Base-by-base conservation (phyloP, 2,888 invertebrate species). In the Sminthurides aquaticus region DNA sequence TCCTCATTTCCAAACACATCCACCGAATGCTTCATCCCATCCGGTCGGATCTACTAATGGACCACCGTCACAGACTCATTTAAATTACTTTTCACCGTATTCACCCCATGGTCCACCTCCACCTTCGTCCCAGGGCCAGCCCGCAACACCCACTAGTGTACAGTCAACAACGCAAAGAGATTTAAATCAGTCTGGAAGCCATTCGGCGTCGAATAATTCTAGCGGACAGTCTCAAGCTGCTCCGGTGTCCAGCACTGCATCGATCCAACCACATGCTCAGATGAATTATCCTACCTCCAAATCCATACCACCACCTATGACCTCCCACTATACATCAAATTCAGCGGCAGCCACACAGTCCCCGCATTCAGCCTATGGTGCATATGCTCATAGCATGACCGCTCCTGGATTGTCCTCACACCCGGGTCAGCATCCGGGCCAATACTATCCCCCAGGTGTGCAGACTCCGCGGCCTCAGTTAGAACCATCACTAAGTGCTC, bases 391-490 rank as follows among this genome's bases (percentile, higher is more conserved):
- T 52, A 52, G 64, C 24, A 8, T 58, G 43, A 18, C 43, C 2
- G 24, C 22, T 27, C 28, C 28, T 34, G 49, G 24, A 59, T 5
- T 78, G 77, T 66, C 78, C 77, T 48, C 79, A 77, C 68, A 76
- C 15, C 43, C 43, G 43, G n/a, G n/a, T n/a, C 43, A 34, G 43
- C 43, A 34, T 15, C 43, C 43, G 8, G 43, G 8, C 43, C 43
- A 34, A 11, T 67, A 67, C 57, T 59, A 64, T 56, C 62, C 64
- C 29, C 8, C 55, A 29, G 18, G 55, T 60, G 43, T 34, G 5
- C 43, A 34, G 15, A 34, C 5, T 34, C 43, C 43, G 5, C 43
- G 43, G 15, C 43, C 43, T 34, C 43, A 5, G 15, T 15, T 34
- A 34, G 43, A 34, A 34, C 43, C 43, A 34, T 11, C 8, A 11